Evolutionary conservation across 2,797 vertebrate genomes (phyloP).

Genomic region (Psittacula echo): DNA sequence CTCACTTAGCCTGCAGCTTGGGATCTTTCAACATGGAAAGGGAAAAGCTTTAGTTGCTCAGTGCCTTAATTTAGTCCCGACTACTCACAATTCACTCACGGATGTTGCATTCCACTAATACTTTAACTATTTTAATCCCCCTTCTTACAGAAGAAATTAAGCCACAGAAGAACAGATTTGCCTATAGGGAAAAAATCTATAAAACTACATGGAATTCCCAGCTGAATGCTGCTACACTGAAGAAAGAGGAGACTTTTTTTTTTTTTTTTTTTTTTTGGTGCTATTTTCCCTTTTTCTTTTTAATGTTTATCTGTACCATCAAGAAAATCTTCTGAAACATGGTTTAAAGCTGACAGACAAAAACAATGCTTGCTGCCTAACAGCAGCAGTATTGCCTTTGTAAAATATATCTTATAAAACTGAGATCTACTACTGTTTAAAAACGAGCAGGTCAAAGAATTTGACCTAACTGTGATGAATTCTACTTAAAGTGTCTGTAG

Average conservation of each 20-base stretch:
- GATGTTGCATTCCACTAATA: neutral
- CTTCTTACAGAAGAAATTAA: neutral
- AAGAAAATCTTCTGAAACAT: neutral
- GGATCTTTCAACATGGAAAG: neutral
- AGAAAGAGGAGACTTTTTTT: neutral
- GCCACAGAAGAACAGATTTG: neutral
- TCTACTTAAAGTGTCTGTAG: constrained; percentile 27
- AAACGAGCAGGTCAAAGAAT: constrained; percentile 41
- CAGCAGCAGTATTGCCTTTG: neutral
- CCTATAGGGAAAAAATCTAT: neutral
- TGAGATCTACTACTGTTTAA: constrained; percentile 56
- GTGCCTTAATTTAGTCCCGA: neutral
- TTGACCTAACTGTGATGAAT: constrained; percentile 29
- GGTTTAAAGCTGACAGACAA: constrained; percentile 3
- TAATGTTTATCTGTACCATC: neutral
- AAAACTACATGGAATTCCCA: neutral
- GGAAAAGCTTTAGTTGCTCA: neutral
- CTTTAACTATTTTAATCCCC: neutral
- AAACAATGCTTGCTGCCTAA: neutral
- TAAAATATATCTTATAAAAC: constrained; percentile 36
- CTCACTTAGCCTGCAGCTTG: neutral
- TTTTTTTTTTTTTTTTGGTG: neutral
- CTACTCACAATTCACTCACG: neutral
- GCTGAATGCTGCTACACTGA: neutral
- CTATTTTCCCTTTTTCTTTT: neutral